Conservation (phyloP, 2,888 invertebrate species). For the Eilema sororculum region DNA sequence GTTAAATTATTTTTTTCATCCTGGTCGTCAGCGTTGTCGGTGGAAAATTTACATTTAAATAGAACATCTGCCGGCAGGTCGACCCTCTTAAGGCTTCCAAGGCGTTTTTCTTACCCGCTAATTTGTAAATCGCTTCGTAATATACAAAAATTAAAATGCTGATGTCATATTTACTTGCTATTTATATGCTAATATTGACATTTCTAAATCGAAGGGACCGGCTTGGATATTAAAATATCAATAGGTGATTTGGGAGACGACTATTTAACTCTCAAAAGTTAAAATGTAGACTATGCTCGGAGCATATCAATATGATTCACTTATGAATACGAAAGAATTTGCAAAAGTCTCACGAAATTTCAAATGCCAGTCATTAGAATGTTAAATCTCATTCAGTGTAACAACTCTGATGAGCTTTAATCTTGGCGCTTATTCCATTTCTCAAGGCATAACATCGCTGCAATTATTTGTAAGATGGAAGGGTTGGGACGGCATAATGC, state of each 20-base stretch:
- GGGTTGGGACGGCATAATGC: slow-evolving; percentile 81
- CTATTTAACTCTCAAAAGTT: slow-evolving; percentile 62
- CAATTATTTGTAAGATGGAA: slow-evolving; percentile 83
- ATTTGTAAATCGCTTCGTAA: slow-evolving; percentile 86
- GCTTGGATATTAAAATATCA: slow-evolving; percentile 82
- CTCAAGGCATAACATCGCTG: slow-evolving; percentile 79
- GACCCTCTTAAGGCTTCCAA: slow-evolving; percentile 81
- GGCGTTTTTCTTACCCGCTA: slow-evolving; percentile 85
- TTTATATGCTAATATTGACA: slow-evolving; percentile 83
- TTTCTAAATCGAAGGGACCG: slow-evolving; percentile 70
- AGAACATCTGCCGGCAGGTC: slow-evolving; percentile 84
- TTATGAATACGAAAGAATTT: slow-evolving; percentile 36
- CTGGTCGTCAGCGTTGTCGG: slow-evolving; percentile 78
- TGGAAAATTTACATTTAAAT: slow-evolving; percentile 86
- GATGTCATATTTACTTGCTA: slow-evolving; percentile 85
- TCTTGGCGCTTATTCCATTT: slow-evolving; percentile 80
- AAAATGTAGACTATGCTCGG: slow-evolving; percentile 61
- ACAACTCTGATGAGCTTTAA: slow-evolving; percentile 80
- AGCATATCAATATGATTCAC: slow-evolving; percentile 58
- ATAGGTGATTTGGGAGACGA: slow-evolving; percentile 75
- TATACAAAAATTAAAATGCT: slow-evolving; percentile 87
- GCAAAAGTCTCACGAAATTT: slow-evolving; percentile 41
- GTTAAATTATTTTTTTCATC: slow-evolving; percentile 80
- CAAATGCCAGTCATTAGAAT: slow-evolving; percentile 72
- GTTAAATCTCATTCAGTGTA: slow-evolving; percentile 74